Evolutionary conservation across 2,888 invertebrate species (phyloP), one percentile per base, ranked within the genome.

Genomic region (Xestia sexstrigata): DNA sequence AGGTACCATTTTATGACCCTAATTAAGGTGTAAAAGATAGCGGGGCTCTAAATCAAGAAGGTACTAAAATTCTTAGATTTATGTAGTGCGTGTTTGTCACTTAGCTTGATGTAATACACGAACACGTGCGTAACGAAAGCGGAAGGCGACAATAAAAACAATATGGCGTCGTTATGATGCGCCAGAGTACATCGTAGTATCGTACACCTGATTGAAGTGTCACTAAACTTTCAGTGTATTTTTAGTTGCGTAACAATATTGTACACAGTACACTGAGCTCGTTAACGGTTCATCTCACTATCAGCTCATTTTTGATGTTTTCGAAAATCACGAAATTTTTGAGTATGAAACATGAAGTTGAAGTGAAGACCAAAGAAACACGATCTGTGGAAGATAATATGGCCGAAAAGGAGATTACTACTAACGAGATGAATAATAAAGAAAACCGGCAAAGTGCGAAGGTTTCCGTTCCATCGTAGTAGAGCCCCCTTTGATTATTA

Each of bases 141-240:
- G 94, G 94, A 94, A 92, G 92, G 85, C 88, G 89, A 89, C 90
- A 91, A 89, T 93, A 92, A 93, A 93, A 91, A 84, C 90, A 90
- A 90, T 87, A 91, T 91, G 90, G 91, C 90, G 89, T 89, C 91
- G 89, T 92, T 90, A 90, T 91, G 89, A 90, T 88, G 89, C 86
- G 86, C 86, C 78, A 84, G 87, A 85, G 88, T 87, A 87, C 84
- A 87, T 86, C 89, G 84, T 35, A 35, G 35, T n/a, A n/a, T n/a
- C n/a, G 35, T 86, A 86, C 86, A 88, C 88, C 90, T 92, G 91
- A 93, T 91, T 90, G 90, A 90, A 90, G 89, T 88, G 88, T 89
- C 89, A 88, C 87, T 89, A 89, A 90, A 88, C 88, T 89, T 88
- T 83, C 65, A 75, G 76, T 70, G 76, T 89, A 86, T 85, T 88